Percentiles rank a stretch among this genome's conserved stretches.
Conservation (phyloP, 1,140 invertebrate genomes). For the Temnothorax longispinosus region DNA sequence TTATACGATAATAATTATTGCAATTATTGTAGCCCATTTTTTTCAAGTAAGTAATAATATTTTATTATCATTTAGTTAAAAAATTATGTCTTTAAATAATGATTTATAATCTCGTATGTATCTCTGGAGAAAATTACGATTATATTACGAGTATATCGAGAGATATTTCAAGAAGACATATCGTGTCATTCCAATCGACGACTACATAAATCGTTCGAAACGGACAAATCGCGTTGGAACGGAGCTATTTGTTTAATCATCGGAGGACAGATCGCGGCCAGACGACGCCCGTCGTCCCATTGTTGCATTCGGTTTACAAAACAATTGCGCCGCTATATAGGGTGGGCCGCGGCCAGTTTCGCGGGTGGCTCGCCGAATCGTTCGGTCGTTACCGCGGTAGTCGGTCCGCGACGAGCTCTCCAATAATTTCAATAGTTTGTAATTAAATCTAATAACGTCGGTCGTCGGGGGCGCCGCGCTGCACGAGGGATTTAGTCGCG, state of each 20-base stretch:
- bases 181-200: conserved; percentile 18
- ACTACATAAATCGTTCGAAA: conserved; percentile 15
- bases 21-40: background rate
- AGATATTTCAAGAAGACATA: background rate
- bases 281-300: conserved; percentile 35
- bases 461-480: conserved; percentile 12
- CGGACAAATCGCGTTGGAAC: conserved; percentile 1
- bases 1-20: background rate
- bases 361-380: conserved; percentile 29
- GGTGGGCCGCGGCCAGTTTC: conserved; percentile 18
- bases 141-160: background rate
- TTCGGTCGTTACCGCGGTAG: conserved; percentile 40
- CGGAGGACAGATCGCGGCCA: conserved; percentile 50
- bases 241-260: conserved; percentile 52
- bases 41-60: background rate
- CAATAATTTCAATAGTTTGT: conserved; percentile 62
- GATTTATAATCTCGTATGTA: background rate
- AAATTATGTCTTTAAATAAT: background rate
- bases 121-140: background rate
- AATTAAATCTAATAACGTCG: conserved; percentile 55
- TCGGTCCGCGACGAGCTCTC: conserved; percentile 34
- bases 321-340: conserved; percentile 21
- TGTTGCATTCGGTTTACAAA: conserved; percentile 40
- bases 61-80: background rate
- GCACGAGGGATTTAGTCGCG: conserved; percentile 33